These are phyloP conservation scores for Orientallactaga bullata DNA, from an alignment of 2,113 vertebrate genomes.

Conservation along the genomic window DNA sequence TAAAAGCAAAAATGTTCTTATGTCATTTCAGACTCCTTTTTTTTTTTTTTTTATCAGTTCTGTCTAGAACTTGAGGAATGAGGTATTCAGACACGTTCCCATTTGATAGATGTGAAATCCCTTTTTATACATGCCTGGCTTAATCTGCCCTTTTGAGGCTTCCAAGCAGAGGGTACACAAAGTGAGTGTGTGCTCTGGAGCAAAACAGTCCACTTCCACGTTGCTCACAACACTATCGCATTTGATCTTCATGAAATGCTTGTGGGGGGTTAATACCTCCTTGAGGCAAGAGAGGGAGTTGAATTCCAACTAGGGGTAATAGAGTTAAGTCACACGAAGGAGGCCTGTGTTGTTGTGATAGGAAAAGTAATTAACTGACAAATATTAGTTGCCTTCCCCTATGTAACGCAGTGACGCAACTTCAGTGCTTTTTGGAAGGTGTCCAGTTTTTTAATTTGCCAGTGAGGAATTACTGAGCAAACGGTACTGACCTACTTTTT, in stretches of 20 bases:
- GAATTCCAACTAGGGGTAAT: background rate
- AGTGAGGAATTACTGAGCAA: conserved; percentile 32
- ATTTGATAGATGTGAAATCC: background rate
- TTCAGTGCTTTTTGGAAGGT: background rate
- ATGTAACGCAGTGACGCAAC: background rate
- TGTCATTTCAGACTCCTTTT: background rate
- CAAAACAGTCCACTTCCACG: background rate
- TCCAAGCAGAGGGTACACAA: background rate
- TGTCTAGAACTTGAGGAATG: background rate
- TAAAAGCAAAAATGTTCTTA: background rate
- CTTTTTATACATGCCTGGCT: background rate
- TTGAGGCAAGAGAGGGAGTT: conserved; percentile 12
- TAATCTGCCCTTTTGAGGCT: background rate
- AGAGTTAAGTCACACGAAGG: conserved; percentile 20
- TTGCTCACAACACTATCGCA: conserved; percentile 13
- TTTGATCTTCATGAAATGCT: conserved; percentile 24
- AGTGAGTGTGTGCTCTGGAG: background rate
- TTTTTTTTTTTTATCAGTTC: background rate
- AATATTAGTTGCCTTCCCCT: conserved; percentile 52
- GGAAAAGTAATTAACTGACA: conserved; percentile 46
- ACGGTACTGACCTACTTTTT: conserved; percentile 27
- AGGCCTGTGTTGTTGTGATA: conserved; percentile 62
- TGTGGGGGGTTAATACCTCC: background rate
- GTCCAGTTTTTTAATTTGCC: conserved; percentile 36
- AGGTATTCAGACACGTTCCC: background rate